Evolutionary conservation across 1,140 invertebrate species (phyloP).

Genomic region (Drosophila seguyi): DNA sequence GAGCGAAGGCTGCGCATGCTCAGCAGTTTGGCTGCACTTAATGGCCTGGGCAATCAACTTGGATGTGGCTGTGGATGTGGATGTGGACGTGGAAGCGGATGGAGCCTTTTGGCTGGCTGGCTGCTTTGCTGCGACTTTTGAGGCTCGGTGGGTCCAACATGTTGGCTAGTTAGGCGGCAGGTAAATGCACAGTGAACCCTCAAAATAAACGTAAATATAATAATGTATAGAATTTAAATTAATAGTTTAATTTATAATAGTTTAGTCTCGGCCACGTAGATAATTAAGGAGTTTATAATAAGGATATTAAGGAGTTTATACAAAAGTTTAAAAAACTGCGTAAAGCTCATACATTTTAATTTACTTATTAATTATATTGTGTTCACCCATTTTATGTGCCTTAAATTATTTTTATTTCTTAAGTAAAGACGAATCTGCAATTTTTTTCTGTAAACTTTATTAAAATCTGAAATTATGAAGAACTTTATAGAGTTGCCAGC

Average conservation of each 20-base stretch:
- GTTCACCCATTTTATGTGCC: no score
- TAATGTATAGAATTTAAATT: neutral
- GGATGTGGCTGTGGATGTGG: constrained; percentile 36
- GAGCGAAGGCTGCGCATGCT: constrained; percentile 70
- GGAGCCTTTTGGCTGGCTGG: constrained; percentile 34
- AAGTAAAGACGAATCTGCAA: neutral
- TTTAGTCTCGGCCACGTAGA: neutral
- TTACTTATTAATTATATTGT: neutral
- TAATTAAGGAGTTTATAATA: no score
- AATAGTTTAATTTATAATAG: neutral
- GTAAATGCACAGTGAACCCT: constrained; percentile 40
- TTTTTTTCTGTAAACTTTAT: neutral
- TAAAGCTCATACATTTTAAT: neutral
- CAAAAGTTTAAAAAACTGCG: no score
- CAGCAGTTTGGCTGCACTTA: constrained; percentile 79
- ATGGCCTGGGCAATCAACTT: constrained; percentile 78
- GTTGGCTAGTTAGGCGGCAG: constrained; percentile 68
- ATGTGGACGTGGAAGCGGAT: constrained; percentile 20
- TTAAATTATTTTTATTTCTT: no score
- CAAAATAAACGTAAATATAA: neutral
- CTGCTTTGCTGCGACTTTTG: constrained; percentile 34
- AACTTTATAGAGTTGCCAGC: neutral
- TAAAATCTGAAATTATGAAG: neutral
- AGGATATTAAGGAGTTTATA: no score
- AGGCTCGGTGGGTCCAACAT: constrained; percentile 57